A percentile compares a stretch with the other conserved stretches of the same genome.
phyloP scores from a whole-genome alignment of 2,113 vertebrate species.

The Porphyrio hochstetteri region DNA sequence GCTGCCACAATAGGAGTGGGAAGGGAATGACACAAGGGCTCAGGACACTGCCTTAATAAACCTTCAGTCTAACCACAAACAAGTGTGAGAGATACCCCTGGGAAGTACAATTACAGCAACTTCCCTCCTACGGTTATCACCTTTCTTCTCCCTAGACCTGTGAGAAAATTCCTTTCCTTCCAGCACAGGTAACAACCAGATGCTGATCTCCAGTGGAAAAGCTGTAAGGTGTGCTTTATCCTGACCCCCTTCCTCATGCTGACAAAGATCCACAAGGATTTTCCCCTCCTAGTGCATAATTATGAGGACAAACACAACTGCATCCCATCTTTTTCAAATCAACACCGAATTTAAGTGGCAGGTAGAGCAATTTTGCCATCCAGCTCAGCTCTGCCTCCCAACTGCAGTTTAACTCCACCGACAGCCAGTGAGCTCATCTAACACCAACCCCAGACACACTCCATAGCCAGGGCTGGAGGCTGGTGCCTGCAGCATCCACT shows the following conservation, averaged over 20 bases:
- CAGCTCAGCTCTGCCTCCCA: background rate
- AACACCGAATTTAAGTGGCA: background rate
- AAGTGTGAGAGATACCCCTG: background rate
- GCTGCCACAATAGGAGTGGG: background rate
- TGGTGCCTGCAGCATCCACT: background rate
- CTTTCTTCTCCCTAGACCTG: background rate
- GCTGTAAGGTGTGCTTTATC: fast-evolving
- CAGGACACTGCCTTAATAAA: background rate
- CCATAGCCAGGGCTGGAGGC: background rate
- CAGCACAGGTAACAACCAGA: background rate
- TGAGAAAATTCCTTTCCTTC: background rate
- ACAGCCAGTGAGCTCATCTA: background rate
- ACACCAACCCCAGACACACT: background rate
- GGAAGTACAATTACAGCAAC: background rate
- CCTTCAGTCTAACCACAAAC: background rate
- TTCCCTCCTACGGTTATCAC: background rate
- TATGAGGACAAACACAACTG: background rate
- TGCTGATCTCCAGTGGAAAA: background rate
- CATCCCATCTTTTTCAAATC: background rate
- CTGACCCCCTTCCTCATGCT: background rate
- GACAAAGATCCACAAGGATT: background rate
- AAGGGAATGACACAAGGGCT: background rate
- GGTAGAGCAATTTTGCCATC: background rate
- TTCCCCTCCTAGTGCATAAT: background rate
- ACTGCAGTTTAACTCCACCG: background rate